Conservation (phyloP, 2,888 invertebrate species). For the Schizaphis graminum region DNA sequence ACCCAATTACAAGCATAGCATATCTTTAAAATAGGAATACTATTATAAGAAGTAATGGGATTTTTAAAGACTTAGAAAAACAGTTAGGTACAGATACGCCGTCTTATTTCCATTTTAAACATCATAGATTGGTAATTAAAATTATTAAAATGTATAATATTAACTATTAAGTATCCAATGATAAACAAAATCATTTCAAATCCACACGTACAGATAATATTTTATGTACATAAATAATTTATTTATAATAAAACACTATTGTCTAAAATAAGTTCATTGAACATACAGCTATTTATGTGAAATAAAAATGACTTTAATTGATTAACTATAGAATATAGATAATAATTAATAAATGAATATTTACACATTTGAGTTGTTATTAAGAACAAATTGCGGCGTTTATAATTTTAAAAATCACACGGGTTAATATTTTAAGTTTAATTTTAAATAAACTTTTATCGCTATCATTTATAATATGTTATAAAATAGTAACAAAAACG, state of each 20-base stretch:
- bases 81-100: background rate
- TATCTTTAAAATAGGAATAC: background rate
- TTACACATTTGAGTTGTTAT: background rate
- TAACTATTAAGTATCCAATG: background rate
- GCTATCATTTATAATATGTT: background rate
- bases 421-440: background rate
- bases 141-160: background rate
- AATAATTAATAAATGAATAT: background rate
- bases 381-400: background rate
- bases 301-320: background rate
- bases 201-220: background rate
- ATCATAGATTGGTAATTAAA: background rate
- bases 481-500: background rate
- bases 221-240: background rate
- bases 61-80: background rate
- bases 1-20: background rate
- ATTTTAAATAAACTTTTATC: background rate
- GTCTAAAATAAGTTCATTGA: background rate
- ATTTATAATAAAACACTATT: constrained; percentile 12
- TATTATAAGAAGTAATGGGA: background rate
- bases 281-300: background rate
- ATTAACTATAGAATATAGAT: background rate
- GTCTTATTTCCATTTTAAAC: background rate
- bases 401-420: background rate
- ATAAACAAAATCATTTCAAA: background rate